Conservation (phyloP, 2,888 invertebrate genomes). For the Diadromus collaris region DNA sequence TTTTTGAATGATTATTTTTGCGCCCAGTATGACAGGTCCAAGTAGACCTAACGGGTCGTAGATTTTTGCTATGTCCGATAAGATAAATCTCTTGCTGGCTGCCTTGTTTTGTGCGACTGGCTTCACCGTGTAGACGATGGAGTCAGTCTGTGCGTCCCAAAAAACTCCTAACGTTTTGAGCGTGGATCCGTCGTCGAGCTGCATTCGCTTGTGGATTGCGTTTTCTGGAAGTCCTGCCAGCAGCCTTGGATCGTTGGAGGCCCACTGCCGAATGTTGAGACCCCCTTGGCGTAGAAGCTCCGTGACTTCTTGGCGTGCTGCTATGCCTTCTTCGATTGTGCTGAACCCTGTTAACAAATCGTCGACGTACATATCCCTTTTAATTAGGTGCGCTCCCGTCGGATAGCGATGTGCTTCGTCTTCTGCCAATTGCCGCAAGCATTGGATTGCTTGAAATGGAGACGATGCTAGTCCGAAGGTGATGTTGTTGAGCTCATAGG, state of each 20-base stretch:
- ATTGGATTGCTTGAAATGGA: too few species aligned
- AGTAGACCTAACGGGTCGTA: constrained; percentile 19
- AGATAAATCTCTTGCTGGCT: not conserved
- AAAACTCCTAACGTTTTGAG: constrained; percentile 5
- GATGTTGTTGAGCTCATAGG: too few species aligned
- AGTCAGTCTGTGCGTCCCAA: not conserved
- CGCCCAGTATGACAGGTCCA: constrained; percentile 6
- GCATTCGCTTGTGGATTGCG: too few species aligned
- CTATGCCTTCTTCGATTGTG: not conserved
- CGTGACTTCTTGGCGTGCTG: not conserved
- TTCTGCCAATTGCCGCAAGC: too few species aligned
- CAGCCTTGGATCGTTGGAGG: too few species aligned
- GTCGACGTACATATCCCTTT: not conserved
- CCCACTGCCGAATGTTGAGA: not conserved
- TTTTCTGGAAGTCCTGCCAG: too few species aligned
- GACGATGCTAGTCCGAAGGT: too few species aligned
- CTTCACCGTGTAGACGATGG: not conserved
- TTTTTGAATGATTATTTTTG: constrained; percentile 20
- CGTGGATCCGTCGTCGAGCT: not conserved
- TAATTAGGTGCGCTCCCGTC: too few species aligned
- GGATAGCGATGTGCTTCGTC: too few species aligned
- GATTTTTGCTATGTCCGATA: constrained; percentile 16
- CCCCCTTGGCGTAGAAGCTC: not conserved
- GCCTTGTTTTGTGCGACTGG: not conserved
- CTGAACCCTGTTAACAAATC: not conserved